Evolutionary conservation across 2,888 invertebrate genomes (phyloP).

Genomic region (Crocallis elinguaria): DNA sequence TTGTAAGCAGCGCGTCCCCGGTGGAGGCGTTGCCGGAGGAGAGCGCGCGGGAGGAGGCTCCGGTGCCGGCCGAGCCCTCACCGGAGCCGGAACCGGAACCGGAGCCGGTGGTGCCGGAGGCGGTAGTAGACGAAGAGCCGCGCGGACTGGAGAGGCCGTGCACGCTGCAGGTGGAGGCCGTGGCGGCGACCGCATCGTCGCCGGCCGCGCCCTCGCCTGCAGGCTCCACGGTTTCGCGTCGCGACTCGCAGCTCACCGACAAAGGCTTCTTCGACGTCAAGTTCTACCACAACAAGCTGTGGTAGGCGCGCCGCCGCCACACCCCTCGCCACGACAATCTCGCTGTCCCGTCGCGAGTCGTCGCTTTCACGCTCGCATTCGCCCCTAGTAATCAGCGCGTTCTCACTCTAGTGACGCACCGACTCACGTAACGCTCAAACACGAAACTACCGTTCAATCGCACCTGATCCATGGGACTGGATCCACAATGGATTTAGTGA

Average conservation of each 20-base stretch:
- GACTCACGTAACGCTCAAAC: not conserved
- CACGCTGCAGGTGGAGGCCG: slow-evolving; percentile 17
- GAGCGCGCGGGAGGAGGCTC: slow-evolving; percentile 3
- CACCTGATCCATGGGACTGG: no score
- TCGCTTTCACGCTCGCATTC: not conserved
- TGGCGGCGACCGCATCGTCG: slow-evolving; percentile 15
- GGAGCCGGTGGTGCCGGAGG: slow-evolving; percentile 21
- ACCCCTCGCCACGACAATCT: not conserved
- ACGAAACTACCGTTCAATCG: no score
- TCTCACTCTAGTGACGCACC: not conserved
- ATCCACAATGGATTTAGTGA: no score
- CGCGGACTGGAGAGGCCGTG: slow-evolving; percentile 16
- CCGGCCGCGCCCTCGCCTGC: slow-evolving; percentile 41
- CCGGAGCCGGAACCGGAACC: slow-evolving; percentile 19
- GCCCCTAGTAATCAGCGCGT: no score
- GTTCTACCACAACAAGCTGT: slow-evolving; percentile 91
- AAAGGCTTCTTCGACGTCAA: slow-evolving; percentile 90
- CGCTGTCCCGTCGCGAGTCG: not conserved
- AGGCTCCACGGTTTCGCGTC: slow-evolving; percentile 46
- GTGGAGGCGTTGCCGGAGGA: not conserved
- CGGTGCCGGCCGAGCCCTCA: not conserved
- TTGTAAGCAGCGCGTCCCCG: slow-evolving; percentile 11
- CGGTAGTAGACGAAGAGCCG: slow-evolving; percentile 9
- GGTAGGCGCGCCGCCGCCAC: slow-evolving; percentile 76
- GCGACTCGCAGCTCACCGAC: slow-evolving; percentile 82